A percentile compares a stretch with the other conserved stretches of the same genome.
These are phyloP conservation scores for Microtus ochrogaster DNA, from an alignment of 2,113 vertebrate species.

Conservation along the genomic window DNA sequence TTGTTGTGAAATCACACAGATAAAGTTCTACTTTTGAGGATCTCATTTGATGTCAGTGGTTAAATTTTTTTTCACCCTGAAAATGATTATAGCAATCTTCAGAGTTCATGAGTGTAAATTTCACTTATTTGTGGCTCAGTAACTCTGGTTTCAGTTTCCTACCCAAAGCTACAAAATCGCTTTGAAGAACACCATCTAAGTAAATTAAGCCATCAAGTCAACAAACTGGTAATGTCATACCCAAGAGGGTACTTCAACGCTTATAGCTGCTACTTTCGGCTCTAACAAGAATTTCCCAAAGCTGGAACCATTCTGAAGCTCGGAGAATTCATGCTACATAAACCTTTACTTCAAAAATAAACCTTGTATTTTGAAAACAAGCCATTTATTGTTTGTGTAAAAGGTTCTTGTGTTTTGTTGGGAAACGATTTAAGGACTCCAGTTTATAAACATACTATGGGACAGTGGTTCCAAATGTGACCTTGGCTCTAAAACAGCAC, in stretches of 20 bases:
- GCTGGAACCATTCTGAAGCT: constrained; percentile 57
- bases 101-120: constrained; percentile 75
- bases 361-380: constrained; percentile 78
- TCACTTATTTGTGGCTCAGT: constrained; percentile 78
- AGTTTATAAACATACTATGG: constrained; percentile 61
- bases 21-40: constrained; percentile 56
- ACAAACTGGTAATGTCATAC: constrained; percentile 76
- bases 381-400: constrained; percentile 69
- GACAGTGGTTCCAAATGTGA: constrained; percentile 62
- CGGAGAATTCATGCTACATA: constrained; percentile 73
- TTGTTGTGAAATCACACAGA: background rate
- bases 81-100: constrained; percentile 74
- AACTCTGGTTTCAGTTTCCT: constrained; percentile 70
- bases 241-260: constrained; percentile 63
- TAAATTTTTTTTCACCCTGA: constrained; percentile 51
- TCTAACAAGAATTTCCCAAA: constrained; percentile 73
- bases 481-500: constrained; percentile 65
- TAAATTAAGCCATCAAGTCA: constrained; percentile 79
- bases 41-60: constrained; percentile 63
- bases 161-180: constrained; percentile 72
- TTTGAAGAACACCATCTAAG: constrained; percentile 73
- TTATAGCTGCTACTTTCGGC: constrained; percentile 62
- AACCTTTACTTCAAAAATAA: constrained; percentile 80
- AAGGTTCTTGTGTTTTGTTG: constrained; percentile 55
- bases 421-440: constrained; percentile 48